Evolutionary conservation across 1,140 invertebrate species (phyloP), one percentile per base, ranked within the genome.

Genomic region (Oreohelix idahoensis): DNA sequence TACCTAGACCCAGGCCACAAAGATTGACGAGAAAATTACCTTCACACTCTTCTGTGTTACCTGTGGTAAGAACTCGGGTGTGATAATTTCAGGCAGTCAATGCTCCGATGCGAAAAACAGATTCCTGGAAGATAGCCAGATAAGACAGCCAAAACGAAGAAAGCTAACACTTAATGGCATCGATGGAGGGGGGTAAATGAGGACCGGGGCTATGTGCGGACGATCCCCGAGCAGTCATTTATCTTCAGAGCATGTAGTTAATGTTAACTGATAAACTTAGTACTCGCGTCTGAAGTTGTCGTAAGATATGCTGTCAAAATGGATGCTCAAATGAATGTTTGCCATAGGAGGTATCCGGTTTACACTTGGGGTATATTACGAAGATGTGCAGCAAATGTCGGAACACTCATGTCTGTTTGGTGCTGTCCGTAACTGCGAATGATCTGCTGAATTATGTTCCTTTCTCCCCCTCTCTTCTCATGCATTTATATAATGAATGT

Each of bases 111-210:
- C n/a, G 29, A 66, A 66, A 66, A 66, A 29, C 63, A 58, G 53
- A 66, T 13, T 32, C 29, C 8, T 66, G 63, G 63, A 66, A 66
- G 63, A 66, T 66, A 17, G 63, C 63, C 63, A 66, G 63, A 66
- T 66, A 66, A 66, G 63, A 32, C n/a, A 66, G 29, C n/a, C 63
- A 58, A 32, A 66, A 66, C n/a, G n/a, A 66, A 2, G 63, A n/a
- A 32, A 32, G 63, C 63, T 66, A 23, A 5, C 8, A 32, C 20
- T 29, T 66, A 66, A 66, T 66, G 29, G 17, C n/a, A 66, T 66
- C 29, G 4, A 32, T 4, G 29, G 63, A 32, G 29, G 29, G 63
- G 63, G 63, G 63, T 66, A 66, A 32, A 66, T 66, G 29, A 66
- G 63, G 11, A 8, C 29, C 63, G 63, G 63, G 63, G 63, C 5